Evolutionary conservation across 2,888 invertebrate genomes (phyloP).

Genomic region (Oscheius sp.): DNA sequence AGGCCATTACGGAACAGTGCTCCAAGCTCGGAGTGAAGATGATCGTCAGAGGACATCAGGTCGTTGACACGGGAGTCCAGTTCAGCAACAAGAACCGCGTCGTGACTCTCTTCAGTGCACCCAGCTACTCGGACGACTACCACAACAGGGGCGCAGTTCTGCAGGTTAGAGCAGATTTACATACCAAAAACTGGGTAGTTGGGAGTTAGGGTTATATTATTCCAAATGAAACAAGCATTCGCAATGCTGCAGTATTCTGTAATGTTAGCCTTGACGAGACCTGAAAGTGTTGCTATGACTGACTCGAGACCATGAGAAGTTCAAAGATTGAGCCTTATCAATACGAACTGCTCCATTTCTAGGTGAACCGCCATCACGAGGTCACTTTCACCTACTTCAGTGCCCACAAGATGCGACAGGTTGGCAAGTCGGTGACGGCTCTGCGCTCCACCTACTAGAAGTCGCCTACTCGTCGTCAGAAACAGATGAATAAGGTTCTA

Average conservation of each 20-base stretch:
- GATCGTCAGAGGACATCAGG: constrained; percentile 47
- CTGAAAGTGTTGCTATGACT: no score
- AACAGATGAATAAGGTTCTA: no score
- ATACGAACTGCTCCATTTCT: background rate
- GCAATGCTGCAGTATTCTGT: no score
- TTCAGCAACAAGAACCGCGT: constrained; percentile 39
- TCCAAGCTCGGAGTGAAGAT: constrained; percentile 40
- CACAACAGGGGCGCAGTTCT: constrained; percentile 44
- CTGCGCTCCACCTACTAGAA: constrained; percentile 9
- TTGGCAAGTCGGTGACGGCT: constrained; percentile 17
- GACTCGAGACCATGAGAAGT: no score
- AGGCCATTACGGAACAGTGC: constrained; percentile 43
- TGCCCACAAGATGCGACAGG: constrained; percentile 22
- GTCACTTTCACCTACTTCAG: constrained; percentile 19
- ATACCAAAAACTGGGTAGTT: background rate
- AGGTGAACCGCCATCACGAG: constrained; percentile 15
- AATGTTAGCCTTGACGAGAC: no score
- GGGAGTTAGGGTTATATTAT: background rate
- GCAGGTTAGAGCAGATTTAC: constrained; percentile 16
- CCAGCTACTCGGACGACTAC: constrained; percentile 40
- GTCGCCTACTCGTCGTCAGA: no score
- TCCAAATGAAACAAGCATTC: no score
- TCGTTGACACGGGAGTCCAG: constrained; percentile 41
- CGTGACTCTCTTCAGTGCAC: constrained; percentile 45
- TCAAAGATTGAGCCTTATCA: no score